Base-by-base conservation (phyloP, 1,140 invertebrate genomes). In the Halesus radiatus region DNA sequence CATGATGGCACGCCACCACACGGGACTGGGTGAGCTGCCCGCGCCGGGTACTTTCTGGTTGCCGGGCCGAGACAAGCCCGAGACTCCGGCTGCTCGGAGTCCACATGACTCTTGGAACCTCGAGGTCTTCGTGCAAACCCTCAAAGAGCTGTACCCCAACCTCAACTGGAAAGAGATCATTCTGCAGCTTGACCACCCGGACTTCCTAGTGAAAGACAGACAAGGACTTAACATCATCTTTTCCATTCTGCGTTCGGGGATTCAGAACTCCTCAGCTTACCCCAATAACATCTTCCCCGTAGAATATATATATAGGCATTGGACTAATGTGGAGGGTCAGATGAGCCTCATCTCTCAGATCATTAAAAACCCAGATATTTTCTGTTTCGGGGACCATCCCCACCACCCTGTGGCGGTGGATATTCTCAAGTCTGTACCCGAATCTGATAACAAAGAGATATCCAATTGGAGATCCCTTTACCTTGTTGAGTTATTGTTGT, bases 131-230 rank as follows among this genome's bases (percentile, higher is more conserved):
- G 94, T 98, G 8, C 94, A 97, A 86, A 93, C 95, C 52, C 86
- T 98, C 8, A 97, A 98, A 87, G 97, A 98, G 87, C 89, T 97
- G 81, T 94, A 95, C 84, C 94, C 95, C 8, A 94, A 93, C 84
- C 87, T 99, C 45, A 94, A 94, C 84, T 99, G 98, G 97, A 96
- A 94, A 85, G 98, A 98, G 85, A 96, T 99, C 0, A 94, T 98
- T 62, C 87, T 93, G 75, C 96, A 98, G 86, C 87, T 98, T 37
- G 98, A 99, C 87, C 95, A 98, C 87, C 91, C 94, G 10, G 96
- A 96, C 78, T 99, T 99, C 85, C 86, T 96, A 15, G 91, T 99
- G 1, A 94, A 96, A 84, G 96, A 98, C 87, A 92, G 97, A 83
- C 93, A 94, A 85, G 96, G 96, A 16, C 90, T 99, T 45, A 93